Evolutionary conservation across 1,140 invertebrate genomes (phyloP).

Genomic region (Cyclargus thomasi): DNA sequence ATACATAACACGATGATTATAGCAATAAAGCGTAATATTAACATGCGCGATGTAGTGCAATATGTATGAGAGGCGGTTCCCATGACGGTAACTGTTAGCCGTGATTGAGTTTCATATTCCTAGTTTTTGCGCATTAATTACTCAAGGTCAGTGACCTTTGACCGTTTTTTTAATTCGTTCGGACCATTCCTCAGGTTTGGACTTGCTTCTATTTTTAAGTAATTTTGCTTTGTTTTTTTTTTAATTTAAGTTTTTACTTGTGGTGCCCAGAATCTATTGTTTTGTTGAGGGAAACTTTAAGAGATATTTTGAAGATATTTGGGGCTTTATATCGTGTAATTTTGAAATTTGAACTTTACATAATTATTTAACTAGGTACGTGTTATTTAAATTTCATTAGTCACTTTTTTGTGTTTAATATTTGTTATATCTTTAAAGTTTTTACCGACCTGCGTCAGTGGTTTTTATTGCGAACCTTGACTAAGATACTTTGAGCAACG

Average conservation of each 20-base stretch:
- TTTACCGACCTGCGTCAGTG: not conserved
- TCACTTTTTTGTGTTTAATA: not conserved
- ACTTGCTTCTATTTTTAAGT: not conserved
- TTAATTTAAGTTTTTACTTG: no score
- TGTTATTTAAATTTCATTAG: not conserved
- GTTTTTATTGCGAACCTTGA: not conserved
- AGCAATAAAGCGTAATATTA: slow-evolving; percentile 27
- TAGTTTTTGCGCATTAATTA: slow-evolving; percentile 37
- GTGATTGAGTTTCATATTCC: slow-evolving; percentile 36
- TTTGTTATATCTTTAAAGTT: not conserved
- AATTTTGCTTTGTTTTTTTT: no score
- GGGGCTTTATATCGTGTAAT: no score
- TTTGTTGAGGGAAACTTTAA: no score
- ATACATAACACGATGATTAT: slow-evolving; percentile 23
- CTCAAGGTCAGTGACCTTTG: slow-evolving; percentile 33
- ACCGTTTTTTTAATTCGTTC: slow-evolving; percentile 25
- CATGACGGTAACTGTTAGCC: slow-evolving; percentile 36
- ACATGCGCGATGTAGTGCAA: slow-evolving; percentile 32
- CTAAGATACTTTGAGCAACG: not conserved
- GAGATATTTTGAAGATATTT: no score
- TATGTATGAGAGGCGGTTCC: slow-evolving; percentile 36
- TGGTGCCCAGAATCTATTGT: no score
- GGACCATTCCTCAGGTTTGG: not conserved
- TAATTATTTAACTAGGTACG: not conserved
- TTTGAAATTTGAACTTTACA: no score